These are phyloP conservation scores for Pimephales promelas DNA, from an alignment of 2,113 vertebrate genomes.

Conservation along the genomic window DNA sequence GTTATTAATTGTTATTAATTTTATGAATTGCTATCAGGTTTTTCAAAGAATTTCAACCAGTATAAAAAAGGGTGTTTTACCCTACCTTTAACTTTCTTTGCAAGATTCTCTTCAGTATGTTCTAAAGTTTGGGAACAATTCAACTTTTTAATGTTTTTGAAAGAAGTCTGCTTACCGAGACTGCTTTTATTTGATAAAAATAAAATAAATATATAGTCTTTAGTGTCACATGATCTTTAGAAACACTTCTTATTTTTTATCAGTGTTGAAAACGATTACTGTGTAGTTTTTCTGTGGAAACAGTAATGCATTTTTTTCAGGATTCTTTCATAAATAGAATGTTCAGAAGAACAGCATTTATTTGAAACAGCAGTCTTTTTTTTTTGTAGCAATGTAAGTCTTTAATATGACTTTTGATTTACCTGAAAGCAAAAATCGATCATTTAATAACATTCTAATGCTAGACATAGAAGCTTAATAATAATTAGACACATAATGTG, in stretches of 20 bases:
- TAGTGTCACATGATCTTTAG: neutral
- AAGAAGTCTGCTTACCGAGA: neutral
- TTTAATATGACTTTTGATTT: neutral
- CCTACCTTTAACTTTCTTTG: no score
- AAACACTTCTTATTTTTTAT: neutral
- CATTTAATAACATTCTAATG: no score
- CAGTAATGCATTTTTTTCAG: neutral
- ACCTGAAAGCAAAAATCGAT: no score
- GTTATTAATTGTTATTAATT: no score
- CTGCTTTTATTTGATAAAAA: neutral
- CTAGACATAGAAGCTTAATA: no score
- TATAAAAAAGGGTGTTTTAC: no score
- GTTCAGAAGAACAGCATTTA: neutral
- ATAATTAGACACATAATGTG: no score
- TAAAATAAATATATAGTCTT: neutral
- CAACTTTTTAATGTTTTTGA: neutral
- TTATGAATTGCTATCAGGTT: no score
- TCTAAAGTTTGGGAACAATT: neutral
- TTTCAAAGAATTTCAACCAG: no score
- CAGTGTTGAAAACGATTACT: neutral
- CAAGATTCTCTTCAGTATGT: no score
- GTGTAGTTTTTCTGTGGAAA: neutral
- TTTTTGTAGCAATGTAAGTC: neutral
- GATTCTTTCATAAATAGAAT: neutral
- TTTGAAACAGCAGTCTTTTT: neutral